Percentiles rank a stretch among this genome's conserved stretches.
Evolutionary conservation across 1,140 invertebrate species (phyloP).

Genomic region (Uloborus diversus): DNA sequence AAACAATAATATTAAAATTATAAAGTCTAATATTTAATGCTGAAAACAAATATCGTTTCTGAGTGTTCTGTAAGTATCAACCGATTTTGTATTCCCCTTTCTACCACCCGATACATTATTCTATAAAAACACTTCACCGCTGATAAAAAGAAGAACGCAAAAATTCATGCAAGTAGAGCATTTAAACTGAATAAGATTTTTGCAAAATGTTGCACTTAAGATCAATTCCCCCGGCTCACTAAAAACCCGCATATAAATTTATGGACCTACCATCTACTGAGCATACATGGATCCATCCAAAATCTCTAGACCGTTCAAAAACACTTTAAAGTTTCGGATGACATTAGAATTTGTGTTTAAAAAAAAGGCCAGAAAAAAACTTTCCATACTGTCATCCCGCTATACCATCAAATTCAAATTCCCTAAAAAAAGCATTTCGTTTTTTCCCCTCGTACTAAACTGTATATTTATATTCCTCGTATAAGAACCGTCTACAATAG

Average conservation of each 20-base stretch:
- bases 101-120: too few species aligned
- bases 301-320: constrained; percentile 42
- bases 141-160: too few species aligned
- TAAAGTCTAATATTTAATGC: too few species aligned
- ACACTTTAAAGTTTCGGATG: constrained; percentile 55
- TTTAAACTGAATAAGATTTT: too few species aligned
- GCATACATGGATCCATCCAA: not conserved
- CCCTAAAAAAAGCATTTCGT: constrained; percentile 27
- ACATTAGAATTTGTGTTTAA: constrained; percentile 45
- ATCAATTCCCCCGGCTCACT: not conserved
- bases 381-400: constrained; percentile 29
- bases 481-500: constrained; percentile 24
- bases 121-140: too few species aligned
- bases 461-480: constrained; percentile 49
- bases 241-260: not conserved
- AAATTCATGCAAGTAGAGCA: too few species aligned
- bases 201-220: not conserved
- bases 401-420: constrained; percentile 55
- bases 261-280: not conserved
- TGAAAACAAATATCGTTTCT: too few species aligned
- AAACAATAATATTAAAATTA: too few species aligned
- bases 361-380: not conserved
- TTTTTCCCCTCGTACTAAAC: constrained; percentile 36
- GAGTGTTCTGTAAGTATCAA: too few species aligned
- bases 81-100: too few species aligned